A percentile compares a stretch with the other conserved stretches of the same genome.
phyloP scores from a whole-genome alignment of 1,140 invertebrate species.

The Lysiphlebus fabarum region DNA sequence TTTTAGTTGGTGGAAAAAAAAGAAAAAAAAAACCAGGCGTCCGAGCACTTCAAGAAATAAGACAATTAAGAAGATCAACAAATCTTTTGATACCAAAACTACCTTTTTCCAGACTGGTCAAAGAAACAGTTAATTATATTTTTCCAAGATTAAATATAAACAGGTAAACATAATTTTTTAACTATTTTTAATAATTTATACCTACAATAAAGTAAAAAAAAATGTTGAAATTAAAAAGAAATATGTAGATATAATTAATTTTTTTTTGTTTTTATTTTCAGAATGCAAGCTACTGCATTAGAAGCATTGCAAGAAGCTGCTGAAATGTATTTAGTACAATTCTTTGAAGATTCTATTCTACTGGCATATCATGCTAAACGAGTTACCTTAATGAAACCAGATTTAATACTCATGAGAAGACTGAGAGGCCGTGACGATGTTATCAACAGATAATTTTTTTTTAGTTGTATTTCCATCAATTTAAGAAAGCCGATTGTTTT shows the following conservation, averaged over 20 bases:
- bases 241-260: too few species aligned
- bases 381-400: constrained; percentile 71
- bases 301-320: constrained; percentile 65
- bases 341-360: constrained; percentile 72
- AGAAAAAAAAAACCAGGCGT: constrained; percentile 11
- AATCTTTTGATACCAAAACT: constrained; percentile 35
- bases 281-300: constrained; percentile 59
- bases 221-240: too few species aligned
- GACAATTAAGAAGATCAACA: constrained; percentile 28
- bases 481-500: too few species aligned
- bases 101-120: constrained; percentile 34
- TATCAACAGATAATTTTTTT: constrained; percentile 36
- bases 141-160: constrained; percentile 25
- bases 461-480: neutral
- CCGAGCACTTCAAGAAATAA: constrained; percentile 34
- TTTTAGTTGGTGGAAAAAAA: constrained; percentile 21
- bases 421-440: constrained; percentile 47
- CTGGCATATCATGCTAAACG: constrained; percentile 70
- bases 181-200: too few species aligned
- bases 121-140: constrained; percentile 31
- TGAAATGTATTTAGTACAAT: constrained; percentile 72
- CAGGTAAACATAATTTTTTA: constrained; percentile 27
- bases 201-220: too few species aligned
- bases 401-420: constrained; percentile 53
- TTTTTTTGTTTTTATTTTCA: constrained; percentile 27